Conservation (phyloP, 2,797 vertebrate species). For the Eulemur albifrons region DNA sequence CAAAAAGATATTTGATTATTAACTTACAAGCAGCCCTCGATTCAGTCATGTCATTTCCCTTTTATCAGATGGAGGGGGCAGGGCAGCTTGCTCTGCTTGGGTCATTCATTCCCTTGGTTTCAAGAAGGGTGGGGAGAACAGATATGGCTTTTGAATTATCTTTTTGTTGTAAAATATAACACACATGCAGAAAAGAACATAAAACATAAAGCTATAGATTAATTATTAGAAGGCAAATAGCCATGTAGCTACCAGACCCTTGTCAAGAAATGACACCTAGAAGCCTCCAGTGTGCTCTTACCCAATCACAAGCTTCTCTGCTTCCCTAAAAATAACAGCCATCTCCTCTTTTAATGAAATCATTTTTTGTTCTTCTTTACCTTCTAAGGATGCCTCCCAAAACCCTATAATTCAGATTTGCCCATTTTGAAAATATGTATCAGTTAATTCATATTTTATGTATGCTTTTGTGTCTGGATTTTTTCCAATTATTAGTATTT, state of each 20-base stretch:
- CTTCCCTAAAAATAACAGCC: background rate
- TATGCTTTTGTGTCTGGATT: background rate
- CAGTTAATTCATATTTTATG: background rate
- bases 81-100: background rate
- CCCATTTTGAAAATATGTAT: background rate
- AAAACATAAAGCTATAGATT: background rate
- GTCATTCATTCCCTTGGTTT: constrained; percentile 9
- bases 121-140: background rate
- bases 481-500: background rate
- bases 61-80: background rate
- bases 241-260: background rate
- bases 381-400: background rate
- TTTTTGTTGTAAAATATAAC: constrained; percentile 22
- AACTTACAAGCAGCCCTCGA: background rate
- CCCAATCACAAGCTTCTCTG: background rate
- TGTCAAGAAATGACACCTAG: background rate
- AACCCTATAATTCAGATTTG: background rate
- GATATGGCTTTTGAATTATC: background rate
- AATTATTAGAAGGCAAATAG: background rate
- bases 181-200: background rate
- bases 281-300: background rate
- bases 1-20: background rate
- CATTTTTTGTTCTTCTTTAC: background rate
- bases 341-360: background rate
- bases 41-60: background rate